phyloP scores from a whole-genome alignment of 2,888 invertebrate species.

The Drosophila setosimentum region DNA sequence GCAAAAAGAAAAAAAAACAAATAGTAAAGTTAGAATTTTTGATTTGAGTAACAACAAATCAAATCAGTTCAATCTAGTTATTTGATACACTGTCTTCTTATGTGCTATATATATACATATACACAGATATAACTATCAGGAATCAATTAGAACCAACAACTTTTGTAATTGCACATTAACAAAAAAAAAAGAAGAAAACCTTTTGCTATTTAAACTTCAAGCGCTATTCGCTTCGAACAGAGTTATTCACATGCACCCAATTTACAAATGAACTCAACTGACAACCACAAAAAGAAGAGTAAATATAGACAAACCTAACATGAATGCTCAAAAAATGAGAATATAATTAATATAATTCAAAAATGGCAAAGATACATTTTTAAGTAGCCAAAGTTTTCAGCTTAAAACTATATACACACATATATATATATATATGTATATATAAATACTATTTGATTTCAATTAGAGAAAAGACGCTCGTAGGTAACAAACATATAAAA shows the following conservation, averaged over 20 bases:
- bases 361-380: constrained; percentile 35
- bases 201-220: constrained; percentile 39
- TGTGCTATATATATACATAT: constrained; percentile 22
- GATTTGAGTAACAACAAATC: neutral
- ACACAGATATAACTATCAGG: constrained; percentile 16
- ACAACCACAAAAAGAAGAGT: constrained; percentile 1
- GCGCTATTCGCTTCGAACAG: constrained; percentile 49
- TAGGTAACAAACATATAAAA: constrained; percentile 25
- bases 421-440: too few relatives aligned
- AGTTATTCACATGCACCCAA: constrained; percentile 20
- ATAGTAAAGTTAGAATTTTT: constrained; percentile 8
- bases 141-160: constrained; percentile 20
- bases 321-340: constrained; percentile 57
- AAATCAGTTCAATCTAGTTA: constrained; percentile 33
- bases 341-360: constrained; percentile 20
- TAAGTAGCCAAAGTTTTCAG: constrained; percentile 50
- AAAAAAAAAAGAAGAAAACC: constrained; percentile 1
- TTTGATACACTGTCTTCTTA: constrained; percentile 52
- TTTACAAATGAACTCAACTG: constrained; percentile 29
- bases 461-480: constrained; percentile 55
- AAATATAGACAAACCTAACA: constrained; percentile 6
- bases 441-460: constrained; percentile 28
- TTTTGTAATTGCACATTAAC: constrained; percentile 51
- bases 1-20: neutral
- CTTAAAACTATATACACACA: constrained; percentile 37